Evolutionary conservation across 2,797 vertebrate species (phyloP).

Genomic region (Gephyroberyx darwinii): DNA sequence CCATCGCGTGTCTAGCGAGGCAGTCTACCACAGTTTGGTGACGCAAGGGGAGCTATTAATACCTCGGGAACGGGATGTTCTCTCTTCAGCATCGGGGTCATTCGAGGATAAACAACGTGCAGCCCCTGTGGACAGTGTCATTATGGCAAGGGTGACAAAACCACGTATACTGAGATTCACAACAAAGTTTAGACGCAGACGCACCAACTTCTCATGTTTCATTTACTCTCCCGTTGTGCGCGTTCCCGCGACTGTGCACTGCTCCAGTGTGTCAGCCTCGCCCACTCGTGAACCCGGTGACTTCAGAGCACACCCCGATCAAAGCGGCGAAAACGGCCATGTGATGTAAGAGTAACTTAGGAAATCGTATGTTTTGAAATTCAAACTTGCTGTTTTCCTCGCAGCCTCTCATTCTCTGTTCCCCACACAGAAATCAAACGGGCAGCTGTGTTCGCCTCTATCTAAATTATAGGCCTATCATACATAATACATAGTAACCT

Average conservation of each 20-base stretch:
- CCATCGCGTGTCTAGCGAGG: conserved; percentile 81
- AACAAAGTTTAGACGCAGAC: conserved; percentile 30
- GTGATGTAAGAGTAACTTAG: conserved; percentile 62
- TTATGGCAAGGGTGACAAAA: conserved; percentile 8
- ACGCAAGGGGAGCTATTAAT: conserved; percentile 87
- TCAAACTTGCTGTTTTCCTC: conserved; percentile 34
- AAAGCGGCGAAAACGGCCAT: conserved; percentile 68
- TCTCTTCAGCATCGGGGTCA: conserved; percentile 80
- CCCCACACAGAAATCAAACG: conserved; percentile 1
- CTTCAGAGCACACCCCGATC: conserved; percentile 65
- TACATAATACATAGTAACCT: neutral
- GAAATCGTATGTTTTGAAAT: conserved; percentile 69
- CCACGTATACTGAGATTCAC: neutral
- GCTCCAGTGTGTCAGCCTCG: conserved; percentile 62
- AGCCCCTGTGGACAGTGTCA: conserved; percentile 41
- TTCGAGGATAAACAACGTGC: conserved; percentile 76
- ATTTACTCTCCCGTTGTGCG: conserved; percentile 3
- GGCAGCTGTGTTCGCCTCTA: neutral
- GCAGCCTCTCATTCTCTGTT: conserved; percentile 29
- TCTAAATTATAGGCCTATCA: conserved; percentile 16
- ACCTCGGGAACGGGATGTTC: conserved; percentile 85
- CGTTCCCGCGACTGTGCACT: conserved; percentile 38
- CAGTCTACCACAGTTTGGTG: conserved; percentile 79
- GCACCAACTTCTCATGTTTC: conserved; percentile 11
- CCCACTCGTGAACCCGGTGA: conserved; percentile 82